Evolutionary conservation across 2,888 invertebrate species (phyloP).

Genomic region (Mesorhabditis spiculigera): DNA sequence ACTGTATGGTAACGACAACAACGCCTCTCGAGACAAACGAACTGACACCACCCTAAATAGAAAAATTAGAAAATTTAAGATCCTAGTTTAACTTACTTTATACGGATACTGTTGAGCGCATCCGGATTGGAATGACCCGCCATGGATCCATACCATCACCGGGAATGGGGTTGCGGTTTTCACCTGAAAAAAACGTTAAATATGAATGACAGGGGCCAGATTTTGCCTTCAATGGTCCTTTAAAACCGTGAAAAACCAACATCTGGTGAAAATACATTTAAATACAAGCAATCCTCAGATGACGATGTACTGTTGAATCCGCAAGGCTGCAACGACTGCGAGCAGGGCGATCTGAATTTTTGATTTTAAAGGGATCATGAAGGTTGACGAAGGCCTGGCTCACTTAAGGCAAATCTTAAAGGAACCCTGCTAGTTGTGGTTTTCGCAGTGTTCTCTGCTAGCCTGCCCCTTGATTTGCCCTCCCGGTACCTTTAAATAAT

Average conservation of each 20-base stretch:
- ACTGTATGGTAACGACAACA: not conserved
- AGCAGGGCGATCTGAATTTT: no score
- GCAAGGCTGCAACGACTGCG: no score
- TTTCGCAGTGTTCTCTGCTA: no score
- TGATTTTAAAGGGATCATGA: no score
- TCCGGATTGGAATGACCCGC: conserved; percentile 9
- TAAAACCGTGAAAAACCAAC: not conserved
- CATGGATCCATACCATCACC: conserved; percentile 14
- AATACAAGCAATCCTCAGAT: conserved; percentile 13
- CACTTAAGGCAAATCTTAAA: no score
- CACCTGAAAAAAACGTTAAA: no score
- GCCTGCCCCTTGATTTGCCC: no score
- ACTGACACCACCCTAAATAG: not conserved
- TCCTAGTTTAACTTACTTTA: not conserved
- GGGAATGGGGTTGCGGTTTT: not conserved
- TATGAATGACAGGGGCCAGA: no score
- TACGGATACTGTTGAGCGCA: conserved; percentile 2
- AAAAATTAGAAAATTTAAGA: not conserved
- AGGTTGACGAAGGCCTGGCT: no score
- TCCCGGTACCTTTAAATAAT: conserved; percentile 4
- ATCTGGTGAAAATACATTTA: conserved; percentile 14
- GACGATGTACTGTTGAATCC: not conserved
- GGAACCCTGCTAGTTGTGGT: no score
- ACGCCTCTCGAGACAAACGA: not conserved
- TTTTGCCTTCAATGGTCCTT: no score